Percentiles rank a stretch among this genome's conserved stretches.
These are phyloP conservation scores for Thunnus maccoyii DNA, from an alignment of 2,113 vertebrate species.

Conservation along the genomic window DNA sequence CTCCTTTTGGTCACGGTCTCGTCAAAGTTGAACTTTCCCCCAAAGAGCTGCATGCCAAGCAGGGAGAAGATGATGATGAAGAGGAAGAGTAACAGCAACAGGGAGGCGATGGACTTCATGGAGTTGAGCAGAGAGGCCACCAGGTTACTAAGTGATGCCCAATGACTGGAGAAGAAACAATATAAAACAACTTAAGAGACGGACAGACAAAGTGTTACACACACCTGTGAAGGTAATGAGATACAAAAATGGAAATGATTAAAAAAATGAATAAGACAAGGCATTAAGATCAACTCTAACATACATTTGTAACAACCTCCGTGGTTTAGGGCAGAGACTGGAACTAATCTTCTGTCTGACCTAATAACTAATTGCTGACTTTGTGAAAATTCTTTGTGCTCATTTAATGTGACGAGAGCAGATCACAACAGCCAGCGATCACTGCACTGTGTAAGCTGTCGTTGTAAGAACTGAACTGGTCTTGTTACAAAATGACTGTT, in stretches of 20 bases:
- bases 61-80: conserved; percentile 99
- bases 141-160: conserved; percentile 98
- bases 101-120: conserved; percentile 99
- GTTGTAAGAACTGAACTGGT: too few species aligned
- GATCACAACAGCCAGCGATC: too few species aligned
- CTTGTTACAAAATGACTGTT: too few species aligned
- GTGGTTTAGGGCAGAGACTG: too few species aligned
- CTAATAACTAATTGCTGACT: too few species aligned
- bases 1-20: conserved; percentile 97
- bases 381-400: too few species aligned
- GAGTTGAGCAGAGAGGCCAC: conserved; percentile 99
- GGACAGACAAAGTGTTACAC: not conserved
- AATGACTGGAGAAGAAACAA: conserved; percentile 85
- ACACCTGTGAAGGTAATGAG: not conserved
- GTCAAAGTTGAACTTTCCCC: conserved; percentile 99
- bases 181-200: not conserved
- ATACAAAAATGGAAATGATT: not conserved
- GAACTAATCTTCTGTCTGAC: too few species aligned
- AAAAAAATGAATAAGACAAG: not conserved
- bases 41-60: conserved; percentile 99
- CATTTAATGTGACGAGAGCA: too few species aligned
- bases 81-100: conserved; percentile 98
- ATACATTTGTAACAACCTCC: not conserved
- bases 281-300: not conserved
- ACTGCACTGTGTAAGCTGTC: too few species aligned